Evolutionary conservation across 2,888 invertebrate genomes (phyloP), one percentile per base, ranked within the genome.

Genomic region (Chalcis sispes): DNA sequence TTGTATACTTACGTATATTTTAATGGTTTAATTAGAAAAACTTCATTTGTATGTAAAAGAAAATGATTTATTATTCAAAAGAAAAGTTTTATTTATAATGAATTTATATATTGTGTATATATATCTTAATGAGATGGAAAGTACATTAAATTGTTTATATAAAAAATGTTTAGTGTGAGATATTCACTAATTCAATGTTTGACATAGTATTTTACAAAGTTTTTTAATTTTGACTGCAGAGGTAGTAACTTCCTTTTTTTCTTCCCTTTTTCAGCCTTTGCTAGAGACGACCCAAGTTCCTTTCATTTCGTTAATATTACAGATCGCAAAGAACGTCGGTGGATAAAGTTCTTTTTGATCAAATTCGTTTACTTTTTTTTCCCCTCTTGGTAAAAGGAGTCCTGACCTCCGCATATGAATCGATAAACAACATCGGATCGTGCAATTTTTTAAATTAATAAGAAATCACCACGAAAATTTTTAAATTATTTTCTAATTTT

Each of bases 271-370:
- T 36, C 50, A 18, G 13, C 36, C n/a, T 58, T 54, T 48, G 3
- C 15, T 27, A 23, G 8, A 58, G 42, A 46, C 27, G 29, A 59
- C 20, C 36, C 50, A 20, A 70, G 42, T 56, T 64, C 62, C 42
- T 58, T 64, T 76, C 50, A 67, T 74, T 80, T 79, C 80, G 78
- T 83, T 82, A 82, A 81, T 81, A 77, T 80, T 81, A 75, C 52
- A 46, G 56, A 78, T 72, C 20, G 50, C 18, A 64, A 56, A 42
- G 64, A 56, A 72, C 50, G 69, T 70, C 69, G 62, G 61, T 27
- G 77, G 80, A 81, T 82, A 78, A 70, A 77, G 77, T 79, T 82
- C 79, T 80, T 82, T 83, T 83, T 81, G 80, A 83, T 83, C 81
- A 82, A 77, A 72, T 52, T 29, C 25, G 23, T 42, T n/a, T 25